phyloP scores from a whole-genome alignment of 2,797 vertebrate genomes.

The Loris lydekkerianus region DNA sequence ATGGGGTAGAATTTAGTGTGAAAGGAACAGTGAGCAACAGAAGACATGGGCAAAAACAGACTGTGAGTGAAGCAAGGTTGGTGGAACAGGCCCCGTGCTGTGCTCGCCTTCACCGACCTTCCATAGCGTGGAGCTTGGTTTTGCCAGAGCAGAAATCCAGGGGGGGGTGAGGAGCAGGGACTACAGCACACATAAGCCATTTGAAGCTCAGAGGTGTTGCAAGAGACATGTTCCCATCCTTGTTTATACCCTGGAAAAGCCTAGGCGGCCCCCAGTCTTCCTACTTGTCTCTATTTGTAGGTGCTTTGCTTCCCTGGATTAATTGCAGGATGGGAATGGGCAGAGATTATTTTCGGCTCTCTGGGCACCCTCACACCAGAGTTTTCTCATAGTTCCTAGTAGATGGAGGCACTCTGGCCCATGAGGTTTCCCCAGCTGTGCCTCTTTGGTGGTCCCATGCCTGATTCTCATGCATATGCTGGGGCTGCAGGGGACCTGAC shows the following conservation, averaged over 20 bases:
- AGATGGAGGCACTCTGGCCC: background rate
- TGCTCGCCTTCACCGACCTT: too few relatives aligned
- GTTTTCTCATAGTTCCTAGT: background rate
- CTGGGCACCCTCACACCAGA: background rate
- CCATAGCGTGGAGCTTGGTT: background rate
- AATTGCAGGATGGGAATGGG: background rate
- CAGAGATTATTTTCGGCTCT: background rate
- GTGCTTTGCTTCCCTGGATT: background rate
- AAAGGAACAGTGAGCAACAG: background rate
- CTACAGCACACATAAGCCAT: too few relatives aligned
- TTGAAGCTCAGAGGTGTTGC: background rate
- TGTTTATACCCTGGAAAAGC: background rate
- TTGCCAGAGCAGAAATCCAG: background rate
- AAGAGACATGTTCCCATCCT: background rate
- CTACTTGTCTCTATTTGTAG: background rate
- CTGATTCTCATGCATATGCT: background rate
- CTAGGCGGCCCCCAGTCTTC: background rate
- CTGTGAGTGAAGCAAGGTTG: background rate
- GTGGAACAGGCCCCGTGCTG: rapidly evolving
- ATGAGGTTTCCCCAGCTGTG: background rate
- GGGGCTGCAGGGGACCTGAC: background rate
- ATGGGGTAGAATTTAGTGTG: background rate
- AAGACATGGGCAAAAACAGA: background rate
- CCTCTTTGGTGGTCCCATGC: background rate
- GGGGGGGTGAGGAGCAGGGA: background rate